phyloP scores from a whole-genome alignment of 2,888 invertebrate genomes.

The Cantharis rufa region DNA sequence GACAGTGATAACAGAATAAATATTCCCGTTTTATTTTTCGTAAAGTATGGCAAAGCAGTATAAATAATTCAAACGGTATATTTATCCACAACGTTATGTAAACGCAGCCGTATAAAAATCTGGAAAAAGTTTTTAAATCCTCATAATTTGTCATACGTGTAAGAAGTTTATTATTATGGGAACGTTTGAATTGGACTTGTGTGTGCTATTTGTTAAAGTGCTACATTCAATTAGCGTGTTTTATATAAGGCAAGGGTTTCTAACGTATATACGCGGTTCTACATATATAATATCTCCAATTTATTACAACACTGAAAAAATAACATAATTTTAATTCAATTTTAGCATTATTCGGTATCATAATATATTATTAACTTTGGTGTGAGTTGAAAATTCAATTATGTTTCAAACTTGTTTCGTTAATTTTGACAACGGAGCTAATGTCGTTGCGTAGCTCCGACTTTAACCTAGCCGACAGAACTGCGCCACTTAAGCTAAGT shows the following conservation, averaged over 20 bases:
- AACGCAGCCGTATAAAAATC: background rate
- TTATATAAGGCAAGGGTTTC: background rate
- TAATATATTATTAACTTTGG: too few species aligned
- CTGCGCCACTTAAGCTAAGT: too few species aligned
- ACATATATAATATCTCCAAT: background rate
- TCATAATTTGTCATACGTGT: background rate
- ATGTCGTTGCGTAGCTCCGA: too few species aligned
- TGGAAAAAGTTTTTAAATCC: background rate
- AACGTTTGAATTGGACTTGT: background rate
- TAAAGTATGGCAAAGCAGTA: background rate
- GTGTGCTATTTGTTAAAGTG: background rate
- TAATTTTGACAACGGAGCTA: too few species aligned
- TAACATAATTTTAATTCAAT: background rate
- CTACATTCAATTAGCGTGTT: background rate
- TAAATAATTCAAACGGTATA: background rate
- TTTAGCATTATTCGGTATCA: background rate
- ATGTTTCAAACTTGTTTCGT: too few species aligned
- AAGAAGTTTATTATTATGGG: background rate
- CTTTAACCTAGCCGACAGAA: too few species aligned
- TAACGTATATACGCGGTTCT: background rate
- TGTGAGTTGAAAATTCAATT: too few species aligned
- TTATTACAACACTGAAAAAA: background rate
- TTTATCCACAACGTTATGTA: background rate
- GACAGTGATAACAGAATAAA: background rate
- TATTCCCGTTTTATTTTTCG: background rate